These are phyloP conservation scores for Oncorhynchus masou DNA, from an alignment of 2,113 vertebrate genomes.

Conservation along the genomic window DNA sequence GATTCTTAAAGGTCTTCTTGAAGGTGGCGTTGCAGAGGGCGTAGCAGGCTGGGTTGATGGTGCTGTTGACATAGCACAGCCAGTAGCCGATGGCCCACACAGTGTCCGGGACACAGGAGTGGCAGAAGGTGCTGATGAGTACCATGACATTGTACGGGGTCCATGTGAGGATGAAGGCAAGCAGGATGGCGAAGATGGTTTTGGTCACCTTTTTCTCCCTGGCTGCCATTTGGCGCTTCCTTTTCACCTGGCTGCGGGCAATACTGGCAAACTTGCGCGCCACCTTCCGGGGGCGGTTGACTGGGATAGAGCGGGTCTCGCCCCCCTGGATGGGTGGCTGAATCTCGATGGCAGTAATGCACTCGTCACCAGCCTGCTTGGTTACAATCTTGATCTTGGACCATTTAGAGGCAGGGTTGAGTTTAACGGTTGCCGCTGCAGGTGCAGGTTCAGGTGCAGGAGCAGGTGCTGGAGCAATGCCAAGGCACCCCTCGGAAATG, in stretches of 20 bases:
- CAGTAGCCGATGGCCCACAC: slow-evolving; percentile 97
- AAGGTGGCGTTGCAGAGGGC: slow-evolving; percentile 98
- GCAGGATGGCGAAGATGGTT: slow-evolving; percentile 96
- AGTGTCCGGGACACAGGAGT: slow-evolving; percentile 89
- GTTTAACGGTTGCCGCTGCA: slow-evolving; percentile 34
- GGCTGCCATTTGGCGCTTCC: slow-evolving; percentile 96
- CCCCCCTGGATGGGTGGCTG: slow-evolving; percentile 80
- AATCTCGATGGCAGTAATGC: slow-evolving; percentile 94
- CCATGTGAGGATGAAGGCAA: slow-evolving; percentile 98
- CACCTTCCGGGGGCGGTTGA: slow-evolving; percentile 83
- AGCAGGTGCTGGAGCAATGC: slow-evolving; percentile 33
- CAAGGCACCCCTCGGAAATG: slow-evolving; percentile 61
- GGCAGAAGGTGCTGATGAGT: slow-evolving; percentile 95
- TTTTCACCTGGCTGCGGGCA: slow-evolving; percentile 93
- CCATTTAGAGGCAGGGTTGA: slow-evolving; percentile 83
- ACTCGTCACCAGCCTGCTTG: slow-evolving; percentile 90
- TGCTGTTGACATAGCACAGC: slow-evolving; percentile 98
- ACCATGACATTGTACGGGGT: slow-evolving; percentile 99
- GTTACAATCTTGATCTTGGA: slow-evolving; percentile 98
- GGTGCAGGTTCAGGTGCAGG: slow-evolving; percentile 1
- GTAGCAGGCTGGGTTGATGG: slow-evolving; percentile 97
- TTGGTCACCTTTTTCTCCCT: slow-evolving; percentile 97
- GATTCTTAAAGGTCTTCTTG: slow-evolving; percentile 98
- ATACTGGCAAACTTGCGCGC: slow-evolving; percentile 98
- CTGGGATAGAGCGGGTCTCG: slow-evolving; percentile 79